Evolutionary conservation across 1,140 invertebrate genomes (phyloP), one percentile per base, ranked within the genome.

Genomic region (Phocides pigmalion): DNA sequence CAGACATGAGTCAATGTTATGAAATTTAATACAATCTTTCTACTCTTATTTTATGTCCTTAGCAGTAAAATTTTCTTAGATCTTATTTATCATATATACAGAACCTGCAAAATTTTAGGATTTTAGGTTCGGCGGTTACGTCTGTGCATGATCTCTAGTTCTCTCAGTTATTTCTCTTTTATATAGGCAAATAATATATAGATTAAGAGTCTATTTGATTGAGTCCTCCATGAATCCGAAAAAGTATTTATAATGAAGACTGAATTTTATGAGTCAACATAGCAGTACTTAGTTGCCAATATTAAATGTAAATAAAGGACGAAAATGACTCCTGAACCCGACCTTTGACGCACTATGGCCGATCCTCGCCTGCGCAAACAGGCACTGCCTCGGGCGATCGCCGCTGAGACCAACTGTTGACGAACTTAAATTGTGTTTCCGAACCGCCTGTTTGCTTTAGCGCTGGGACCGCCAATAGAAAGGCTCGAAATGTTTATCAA

Each of bases 391-490:
- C 15, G 25, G 39, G 68, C 58, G 37, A 41, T 50, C 47, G 12
- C n/a, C n/a, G n/a, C 39, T 61, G 32, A 39, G 54, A 67, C 58
- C 56, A 51, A 61, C 50, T 67, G 59, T 67, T 67, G 65, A 62
- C 65, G 59, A 67, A 67, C 65, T 67, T 67, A 62, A 67, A 67
- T 67, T 67, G 58, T 66, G 64, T 67, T 70, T 58, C 54, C 68
- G 59, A 62, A 71, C 54, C 58, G 44, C 20, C 41, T 71, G 71
- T 79, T 79, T 76, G 68, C 68, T 67, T 56, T 58, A 44, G 63
- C 62, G 68, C 74, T 78, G 72, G 72, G 66, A 69, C 51, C 19
- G 50, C 47, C 66, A 78, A 77, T 71, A 72, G 66, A 66, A 70
- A 62, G 28, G 42, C 11, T 39, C 59, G 66, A 65, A 69, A 68